A percentile compares a stretch with the other conserved stretches of the same genome.
Conservation (phyloP, 1,140 invertebrate species). For the Capitella teleta region DNA sequence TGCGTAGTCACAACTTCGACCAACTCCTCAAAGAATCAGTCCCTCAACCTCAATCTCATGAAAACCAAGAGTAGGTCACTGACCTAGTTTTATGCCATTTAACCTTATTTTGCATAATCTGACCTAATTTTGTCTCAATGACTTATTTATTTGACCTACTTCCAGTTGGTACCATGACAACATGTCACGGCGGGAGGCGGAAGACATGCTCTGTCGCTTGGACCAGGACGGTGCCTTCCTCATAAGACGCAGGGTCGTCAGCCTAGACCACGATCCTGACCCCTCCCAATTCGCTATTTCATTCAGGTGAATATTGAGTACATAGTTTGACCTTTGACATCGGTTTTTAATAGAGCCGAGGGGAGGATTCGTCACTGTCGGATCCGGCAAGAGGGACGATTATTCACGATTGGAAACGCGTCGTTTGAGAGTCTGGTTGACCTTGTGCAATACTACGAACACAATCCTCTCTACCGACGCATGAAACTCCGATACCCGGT, state of each 20-base stretch:
- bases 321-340: no score
- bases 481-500: conserved; percentile 77
- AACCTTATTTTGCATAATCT: no score
- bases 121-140: no score
- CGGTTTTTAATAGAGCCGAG: conserved; percentile 74
- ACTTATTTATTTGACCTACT: not conserved
- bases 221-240: conserved; percentile 83
- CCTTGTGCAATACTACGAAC: conserved; percentile 80
- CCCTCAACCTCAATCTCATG: conserved; percentile 86
- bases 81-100: no score
- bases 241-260: conserved; percentile 59
- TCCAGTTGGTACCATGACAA: conserved; percentile 73
- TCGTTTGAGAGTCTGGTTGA: conserved; percentile 91
- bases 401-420: conserved; percentile 74
- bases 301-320: conserved; percentile 77
- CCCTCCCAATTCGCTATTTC: conserved; percentile 81
- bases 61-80: conserved; percentile 60
- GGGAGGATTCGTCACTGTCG: conserved; percentile 91
- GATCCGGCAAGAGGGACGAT: conserved; percentile 76
- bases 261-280: conserved; percentile 58
- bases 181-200: conserved; percentile 65
- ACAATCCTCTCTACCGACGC: conserved; percentile 76
- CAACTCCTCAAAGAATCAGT: conserved; percentile 81
- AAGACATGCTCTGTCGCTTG: conserved; percentile 71
- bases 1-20: conserved; percentile 77